Conservation (phyloP, 2,797 vertebrate genomes). For the Podarcis siculus region DNA sequence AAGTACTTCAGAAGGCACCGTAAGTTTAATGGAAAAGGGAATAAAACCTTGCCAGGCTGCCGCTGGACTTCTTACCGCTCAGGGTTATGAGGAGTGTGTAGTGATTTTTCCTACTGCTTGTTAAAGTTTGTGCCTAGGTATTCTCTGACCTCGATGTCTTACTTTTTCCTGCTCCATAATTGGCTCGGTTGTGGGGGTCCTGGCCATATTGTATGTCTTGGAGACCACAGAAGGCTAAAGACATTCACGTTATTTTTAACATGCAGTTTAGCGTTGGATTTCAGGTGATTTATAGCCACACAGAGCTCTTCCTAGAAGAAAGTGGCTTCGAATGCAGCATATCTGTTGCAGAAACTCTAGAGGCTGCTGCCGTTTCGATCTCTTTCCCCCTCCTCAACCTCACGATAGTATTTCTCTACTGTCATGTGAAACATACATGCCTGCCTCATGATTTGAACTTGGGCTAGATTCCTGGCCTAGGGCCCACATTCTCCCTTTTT, state of each 20-base stretch:
- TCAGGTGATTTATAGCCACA: conserved; percentile 15
- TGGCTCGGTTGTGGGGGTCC: neutral
- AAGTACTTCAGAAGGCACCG: neutral
- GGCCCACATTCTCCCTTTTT: conserved; percentile 31
- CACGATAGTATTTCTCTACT: conserved; percentile 1
- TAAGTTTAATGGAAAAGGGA: neutral
- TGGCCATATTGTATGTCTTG: neutral
- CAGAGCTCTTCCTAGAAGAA: conserved; percentile 42
- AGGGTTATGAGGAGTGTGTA: neutral
- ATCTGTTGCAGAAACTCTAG: conserved; percentile 42
- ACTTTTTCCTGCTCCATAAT: conserved; percentile 2
- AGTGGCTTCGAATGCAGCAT: neutral
- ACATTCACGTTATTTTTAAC: conserved; percentile 14
- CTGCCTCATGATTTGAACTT: conserved; percentile 23
- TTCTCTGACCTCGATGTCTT: neutral
- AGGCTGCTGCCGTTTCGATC: conserved; percentile 31
- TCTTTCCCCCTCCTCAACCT: conserved; percentile 26
- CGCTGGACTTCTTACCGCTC: neutral
- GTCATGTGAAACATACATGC: conserved; percentile 3
- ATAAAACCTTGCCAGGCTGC: neutral
- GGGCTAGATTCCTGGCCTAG: conserved; percentile 44
- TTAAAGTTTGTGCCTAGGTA: neutral
- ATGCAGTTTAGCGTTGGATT: neutral
- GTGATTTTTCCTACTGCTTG: neutral
- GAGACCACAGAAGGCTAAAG: conserved; percentile 29